Percentiles rank a stretch among this genome's conserved stretches.
phyloP scores from a whole-genome alignment of 2,797 vertebrate species.

The Coendou prehensilis region DNA sequence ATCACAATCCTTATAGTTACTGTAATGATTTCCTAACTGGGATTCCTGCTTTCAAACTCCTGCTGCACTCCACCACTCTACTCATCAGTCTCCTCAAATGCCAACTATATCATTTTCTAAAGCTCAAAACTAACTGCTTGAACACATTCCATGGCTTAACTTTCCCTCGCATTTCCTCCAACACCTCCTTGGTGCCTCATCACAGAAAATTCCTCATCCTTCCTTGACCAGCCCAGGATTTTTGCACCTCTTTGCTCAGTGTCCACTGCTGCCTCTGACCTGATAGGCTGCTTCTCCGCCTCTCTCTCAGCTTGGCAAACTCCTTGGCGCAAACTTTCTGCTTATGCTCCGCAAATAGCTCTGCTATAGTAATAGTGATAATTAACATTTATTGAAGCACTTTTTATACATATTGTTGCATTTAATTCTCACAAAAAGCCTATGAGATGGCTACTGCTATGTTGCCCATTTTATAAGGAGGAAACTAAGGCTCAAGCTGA shows the following conservation, averaged over 20 bases:
- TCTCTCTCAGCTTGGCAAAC: neutral
- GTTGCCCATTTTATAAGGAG: neutral
- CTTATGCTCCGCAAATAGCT: neutral
- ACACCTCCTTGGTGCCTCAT: neutral
- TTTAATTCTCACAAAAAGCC: constrained; percentile 21
- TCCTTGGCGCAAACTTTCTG: neutral
- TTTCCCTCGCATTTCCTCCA: neutral
- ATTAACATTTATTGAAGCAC: constrained; percentile 58
- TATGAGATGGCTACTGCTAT: neutral
- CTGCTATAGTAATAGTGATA: constrained; percentile 37
- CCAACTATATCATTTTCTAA: neutral
- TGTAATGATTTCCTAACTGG: neutral
- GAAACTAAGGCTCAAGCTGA: neutral
- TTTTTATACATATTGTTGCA: constrained; percentile 18
- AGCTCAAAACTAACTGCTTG: neutral
- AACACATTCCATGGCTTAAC: neutral
- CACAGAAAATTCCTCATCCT: neutral
- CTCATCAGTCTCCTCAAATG: neutral
- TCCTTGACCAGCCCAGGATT: neutral
- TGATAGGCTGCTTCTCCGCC: neutral
- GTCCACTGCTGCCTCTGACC: neutral
- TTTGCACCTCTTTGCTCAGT: neutral
- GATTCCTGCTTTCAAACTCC: neutral
- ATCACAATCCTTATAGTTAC: neutral
- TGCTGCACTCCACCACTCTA: neutral